phyloP scores from a whole-genome alignment of 2,888 invertebrate species.

The Melipona bicolor region DNA sequence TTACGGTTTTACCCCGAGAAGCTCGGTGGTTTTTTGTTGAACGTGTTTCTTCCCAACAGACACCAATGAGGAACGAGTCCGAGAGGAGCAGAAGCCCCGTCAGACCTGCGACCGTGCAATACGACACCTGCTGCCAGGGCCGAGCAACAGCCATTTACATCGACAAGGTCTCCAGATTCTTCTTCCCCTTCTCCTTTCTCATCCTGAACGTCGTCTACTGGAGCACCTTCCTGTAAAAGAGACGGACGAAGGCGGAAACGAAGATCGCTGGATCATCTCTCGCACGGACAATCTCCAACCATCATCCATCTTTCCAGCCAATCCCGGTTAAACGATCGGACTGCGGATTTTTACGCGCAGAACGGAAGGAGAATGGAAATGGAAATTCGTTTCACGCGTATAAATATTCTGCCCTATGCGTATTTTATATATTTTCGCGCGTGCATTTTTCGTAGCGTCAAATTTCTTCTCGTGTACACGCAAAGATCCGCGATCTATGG shows the following conservation, averaged over 20 bases:
- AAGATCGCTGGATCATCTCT: slow-evolving; percentile 19
- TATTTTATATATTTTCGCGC: no score
- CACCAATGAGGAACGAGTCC: slow-evolving; percentile 82
- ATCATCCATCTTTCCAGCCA: slow-evolving; percentile 23
- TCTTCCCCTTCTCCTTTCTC: slow-evolving; percentile 95
- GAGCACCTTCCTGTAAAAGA: slow-evolving; percentile 89
- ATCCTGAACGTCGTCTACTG: slow-evolving; percentile 96
- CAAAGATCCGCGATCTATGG: no score
- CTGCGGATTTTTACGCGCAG: no score
- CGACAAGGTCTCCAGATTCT: slow-evolving; percentile 94
- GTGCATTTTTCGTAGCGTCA: no score
- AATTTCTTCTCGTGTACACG: no score
- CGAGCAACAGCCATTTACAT: slow-evolving; percentile 90
- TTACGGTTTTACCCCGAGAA: no score
- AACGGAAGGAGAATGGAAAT: no score
- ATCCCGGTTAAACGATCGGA: not conserved
- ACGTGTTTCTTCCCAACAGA: slow-evolving; percentile 68
- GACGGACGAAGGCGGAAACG: slow-evolving; percentile 5
- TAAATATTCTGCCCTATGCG: no score
- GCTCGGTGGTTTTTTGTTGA: no score
- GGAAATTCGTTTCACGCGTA: no score
- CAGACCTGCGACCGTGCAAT: slow-evolving; percentile 86
- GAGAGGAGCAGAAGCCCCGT: slow-evolving; percentile 82
- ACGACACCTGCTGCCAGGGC: slow-evolving; percentile 93
- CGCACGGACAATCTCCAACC: not conserved